Base-by-base conservation (phyloP, 2,113 vertebrate species). In the Procapra przewalskii region DNA sequence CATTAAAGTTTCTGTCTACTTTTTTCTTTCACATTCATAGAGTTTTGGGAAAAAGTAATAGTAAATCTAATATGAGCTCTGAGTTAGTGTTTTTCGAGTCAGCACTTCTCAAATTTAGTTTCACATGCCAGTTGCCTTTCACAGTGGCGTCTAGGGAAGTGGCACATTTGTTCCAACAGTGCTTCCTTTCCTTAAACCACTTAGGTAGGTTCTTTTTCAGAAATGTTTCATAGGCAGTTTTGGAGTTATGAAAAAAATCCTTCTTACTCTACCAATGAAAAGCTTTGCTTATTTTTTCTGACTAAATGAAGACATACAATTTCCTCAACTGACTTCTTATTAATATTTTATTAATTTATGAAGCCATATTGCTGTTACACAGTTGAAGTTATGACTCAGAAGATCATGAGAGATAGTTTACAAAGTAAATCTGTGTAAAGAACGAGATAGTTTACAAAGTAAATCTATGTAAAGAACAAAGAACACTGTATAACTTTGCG, bases 171-270 rank as follows among this genome's bases (percentile, higher is more conserved):
- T 90, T 92, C 40, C 12, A 84, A 29, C 31, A 59, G 9, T 27
- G 36, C 40, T 80, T 85, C 52, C 6, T 29, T 84, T 17, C 29
- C 1, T 57, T 88, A 43, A 85, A 57, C 31, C 86, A 36, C 55
- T 67, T 92, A 62, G 27, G 12, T 59, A 90, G 43, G 12, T 87
- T 96, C 60, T 86, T 88, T 91, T 75, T 86, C 55, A 96, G 75
- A 97, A 95, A 81, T 75, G 31, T 48, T 79, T 92, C 89, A 80
- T 77, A 89, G 43, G 62, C 54, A 57, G 81, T 77, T 92, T 94
- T 90, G 43, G 84, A 95, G 86, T 83, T 83, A 54, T 52, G 77
- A 80, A 92, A 79, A 23, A 93, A 95, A n/a, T 36, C 62, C 31
- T n/a, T 19, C 12, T 90, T 90, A 62, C n/a, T 89, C 54, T 88